phyloP scores from a whole-genome alignment of 2,113 vertebrate genomes.

The Odocoileus hemionus region DNA sequence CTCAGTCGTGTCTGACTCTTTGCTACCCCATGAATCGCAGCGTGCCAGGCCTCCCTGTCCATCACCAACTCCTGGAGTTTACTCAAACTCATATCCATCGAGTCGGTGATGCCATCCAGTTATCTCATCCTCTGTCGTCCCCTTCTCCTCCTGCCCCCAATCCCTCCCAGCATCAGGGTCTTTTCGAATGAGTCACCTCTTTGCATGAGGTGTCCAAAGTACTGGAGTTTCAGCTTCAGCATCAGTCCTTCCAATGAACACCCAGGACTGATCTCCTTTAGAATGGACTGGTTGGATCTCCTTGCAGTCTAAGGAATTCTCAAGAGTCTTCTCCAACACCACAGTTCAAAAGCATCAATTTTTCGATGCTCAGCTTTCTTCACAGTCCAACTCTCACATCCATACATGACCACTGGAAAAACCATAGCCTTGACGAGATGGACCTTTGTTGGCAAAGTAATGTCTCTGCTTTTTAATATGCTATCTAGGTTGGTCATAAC shows the following conservation, averaged over 20 bases:
- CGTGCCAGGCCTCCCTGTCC: rapidly evolving
- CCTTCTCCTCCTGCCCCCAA: neutral
- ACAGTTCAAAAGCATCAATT: neutral
- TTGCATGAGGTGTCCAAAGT: neutral
- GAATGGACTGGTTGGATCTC: neutral
- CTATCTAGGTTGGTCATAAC: neutral
- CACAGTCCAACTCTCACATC: neutral
- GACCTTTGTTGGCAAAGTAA: neutral
- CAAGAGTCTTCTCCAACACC: neutral
- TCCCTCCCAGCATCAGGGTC: neutral
- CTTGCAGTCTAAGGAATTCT: neutral
- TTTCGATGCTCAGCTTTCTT: rapidly evolving
- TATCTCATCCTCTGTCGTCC: neutral
- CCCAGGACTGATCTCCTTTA: neutral
- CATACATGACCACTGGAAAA: neutral
- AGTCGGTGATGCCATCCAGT: neutral
- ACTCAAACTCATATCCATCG: neutral
- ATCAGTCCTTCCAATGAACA: neutral
- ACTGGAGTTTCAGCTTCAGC: neutral
- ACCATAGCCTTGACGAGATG: neutral
- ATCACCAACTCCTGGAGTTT: neutral
- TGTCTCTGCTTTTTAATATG: neutral
- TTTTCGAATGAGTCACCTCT: neutral
- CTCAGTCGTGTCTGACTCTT: neutral
- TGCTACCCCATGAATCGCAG: neutral